Evolutionary conservation across 1,140 invertebrate genomes (phyloP).

Genomic region (Sycophila sp.): DNA sequence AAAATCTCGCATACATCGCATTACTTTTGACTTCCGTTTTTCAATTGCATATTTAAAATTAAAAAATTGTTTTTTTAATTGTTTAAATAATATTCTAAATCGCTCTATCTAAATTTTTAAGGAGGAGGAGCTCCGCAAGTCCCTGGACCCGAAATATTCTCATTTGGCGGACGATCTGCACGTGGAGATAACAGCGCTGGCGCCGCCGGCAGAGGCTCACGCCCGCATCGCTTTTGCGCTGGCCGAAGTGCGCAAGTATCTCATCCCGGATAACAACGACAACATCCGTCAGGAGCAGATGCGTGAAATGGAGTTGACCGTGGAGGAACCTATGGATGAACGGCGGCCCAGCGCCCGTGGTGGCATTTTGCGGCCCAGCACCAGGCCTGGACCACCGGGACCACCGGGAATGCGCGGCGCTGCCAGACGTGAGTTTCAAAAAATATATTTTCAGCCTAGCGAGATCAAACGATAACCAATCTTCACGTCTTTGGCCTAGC

Average conservation of each 20-base stretch:
- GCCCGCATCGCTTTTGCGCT: slow-evolving; percentile 89
- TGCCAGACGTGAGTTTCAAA: slow-evolving; percentile 37
- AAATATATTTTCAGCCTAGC: too few relatives aligned
- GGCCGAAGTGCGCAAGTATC: slow-evolving; percentile 78
- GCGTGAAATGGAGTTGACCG: slow-evolving; percentile 73
- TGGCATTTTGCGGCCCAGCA: slow-evolving; percentile 56
- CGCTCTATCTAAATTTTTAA: slow-evolving; percentile 63
- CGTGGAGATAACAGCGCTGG: slow-evolving; percentile 90
- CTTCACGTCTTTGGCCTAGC: too few relatives aligned
- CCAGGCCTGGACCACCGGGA: slow-evolving; percentile 53
- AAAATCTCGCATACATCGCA: too few relatives aligned
- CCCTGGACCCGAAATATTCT: slow-evolving; percentile 90
- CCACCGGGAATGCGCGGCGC: slow-evolving; percentile 42
- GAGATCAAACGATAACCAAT: too few relatives aligned
- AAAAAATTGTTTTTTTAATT: too few relatives aligned
- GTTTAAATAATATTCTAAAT: too few relatives aligned
- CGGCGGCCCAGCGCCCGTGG: slow-evolving; percentile 52
- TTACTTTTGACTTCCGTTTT: too few relatives aligned
- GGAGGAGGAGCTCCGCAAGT: slow-evolving; percentile 89
- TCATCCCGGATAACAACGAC: slow-evolving; percentile 80
- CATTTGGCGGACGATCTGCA: slow-evolving; percentile 94
- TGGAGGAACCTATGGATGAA: slow-evolving; percentile 53
- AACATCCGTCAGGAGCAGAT: slow-evolving; percentile 83
- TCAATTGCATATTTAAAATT: too few relatives aligned
- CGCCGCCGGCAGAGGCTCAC: slow-evolving; percentile 91